Base-by-base conservation (phyloP, 2,888 invertebrate genomes). In the Agrotis clavis region DNA sequence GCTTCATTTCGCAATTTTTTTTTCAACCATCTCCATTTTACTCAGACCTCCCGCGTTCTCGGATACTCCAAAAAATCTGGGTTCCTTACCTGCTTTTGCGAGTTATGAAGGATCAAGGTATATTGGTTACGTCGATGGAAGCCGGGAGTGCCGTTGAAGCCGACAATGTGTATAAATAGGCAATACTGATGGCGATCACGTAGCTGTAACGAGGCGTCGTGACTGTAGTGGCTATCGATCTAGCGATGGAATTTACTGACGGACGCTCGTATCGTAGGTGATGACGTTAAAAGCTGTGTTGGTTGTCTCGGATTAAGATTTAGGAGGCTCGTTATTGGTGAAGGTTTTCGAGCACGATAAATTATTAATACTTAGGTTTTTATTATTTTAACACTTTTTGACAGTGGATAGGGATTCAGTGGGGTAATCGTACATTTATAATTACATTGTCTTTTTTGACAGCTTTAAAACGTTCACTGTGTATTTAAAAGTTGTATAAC, bases 161-260 rank as follows among this genome's bases (percentile, higher is more conserved):
- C 91, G 91, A 93, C 94, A 93, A 92, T 94, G 94, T 93, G 92
- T 87, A 94, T 95, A 95, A 95, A 95, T 93, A 95, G 94, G 94
- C 93, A 92, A 94, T 96, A 90, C 89, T 90, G 90, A 95, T 94
- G 94, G 94, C 92, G 94, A 94, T 94, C 95, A 96, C 95, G 95
- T 95, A 92, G 89, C 90, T 88, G 88, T 94, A 95, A 95, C 95
- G 95, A 95, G 94, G 86, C 94, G 93, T 92, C 94, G 93, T 93
- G 93, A 92, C 93, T 92, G 91, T 89, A 89, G 67, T 68, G 84
- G 80, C 87, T 91, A 94, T 94, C 93, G 93, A 94, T 94, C 80
- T 82, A 85, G 85, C 92, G 91, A 90, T 89, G 90, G 90, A 92
- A 92, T 91, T 88, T 74, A 85, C 88, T 87, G 90, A 91, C 85